Conservation (phyloP, 2,113 vertebrate genomes). For the Melanostigma gelatinosum region DNA sequence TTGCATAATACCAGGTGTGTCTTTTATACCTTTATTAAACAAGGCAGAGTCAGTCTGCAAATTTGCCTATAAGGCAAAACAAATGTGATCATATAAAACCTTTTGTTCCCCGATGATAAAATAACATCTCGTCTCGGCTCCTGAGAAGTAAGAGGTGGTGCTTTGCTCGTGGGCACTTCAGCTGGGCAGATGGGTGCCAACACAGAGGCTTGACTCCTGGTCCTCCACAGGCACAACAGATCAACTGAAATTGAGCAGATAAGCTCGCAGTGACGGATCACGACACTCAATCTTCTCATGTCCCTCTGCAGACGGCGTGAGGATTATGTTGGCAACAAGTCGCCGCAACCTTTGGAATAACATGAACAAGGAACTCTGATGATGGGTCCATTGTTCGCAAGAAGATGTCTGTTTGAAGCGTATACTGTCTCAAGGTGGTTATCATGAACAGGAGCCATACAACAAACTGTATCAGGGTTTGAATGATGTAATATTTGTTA, state of each 20-base stretch:
- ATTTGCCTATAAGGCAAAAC: neutral
- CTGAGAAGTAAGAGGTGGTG: neutral
- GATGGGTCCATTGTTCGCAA: neutral
- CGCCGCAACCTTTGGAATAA: conserved; percentile 25
- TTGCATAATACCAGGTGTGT: neutral
- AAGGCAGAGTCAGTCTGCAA: neutral
- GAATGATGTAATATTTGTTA: neutral
- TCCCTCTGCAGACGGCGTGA: conserved; percentile 32
- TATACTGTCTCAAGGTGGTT: neutral
- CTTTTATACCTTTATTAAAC: neutral
- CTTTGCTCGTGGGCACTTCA: conserved; percentile 23
- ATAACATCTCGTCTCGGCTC: neutral
- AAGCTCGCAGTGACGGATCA: conserved; percentile 28
- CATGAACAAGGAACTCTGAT: conserved; percentile 8
- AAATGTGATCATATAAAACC: neutral
- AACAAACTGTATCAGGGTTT: neutral
- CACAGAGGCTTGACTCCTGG: neutral
- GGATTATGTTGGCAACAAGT: conserved; percentile 34
- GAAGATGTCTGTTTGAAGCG: neutral
- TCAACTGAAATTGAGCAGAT: conserved; percentile 35
- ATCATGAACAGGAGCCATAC: neutral
- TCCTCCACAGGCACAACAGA: neutral
- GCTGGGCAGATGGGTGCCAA: conserved; percentile 4
- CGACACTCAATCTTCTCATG: conserved; percentile 33
- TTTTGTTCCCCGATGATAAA: too few species aligned